Base-by-base conservation (phyloP, 2,888 invertebrate species). In the Hemithea aestivaria region DNA sequence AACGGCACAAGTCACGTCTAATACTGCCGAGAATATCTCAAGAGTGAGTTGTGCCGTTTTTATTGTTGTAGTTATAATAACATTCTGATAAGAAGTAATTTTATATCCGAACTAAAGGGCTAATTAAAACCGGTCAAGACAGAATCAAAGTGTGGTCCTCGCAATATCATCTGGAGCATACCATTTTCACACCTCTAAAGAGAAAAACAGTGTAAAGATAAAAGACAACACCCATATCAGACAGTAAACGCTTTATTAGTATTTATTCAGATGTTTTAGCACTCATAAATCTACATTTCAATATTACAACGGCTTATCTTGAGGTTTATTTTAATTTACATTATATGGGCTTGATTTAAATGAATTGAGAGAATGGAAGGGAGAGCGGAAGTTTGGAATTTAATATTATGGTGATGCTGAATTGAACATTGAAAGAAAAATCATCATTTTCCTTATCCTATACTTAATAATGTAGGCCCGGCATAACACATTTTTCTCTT, bases 241-340 rank as follows among this genome's bases (percentile, higher is more conserved):
- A 35, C 26, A 7, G 27, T 49, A 48, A 49, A 48, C 26, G 29
- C 4, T 52, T 48, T 49, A 49, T 47, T 40, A 45, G 45, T 52
- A 49, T 52, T 44, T 44, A 49, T 44, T 47, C 37, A 49, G 38
- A 38, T 25, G 44, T 49, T 49, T 52, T 49, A 52, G 52, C 51
- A 43, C 39, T 49, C 45, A 49, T 52, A 52, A 52, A 52, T 47
- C 35, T 40, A 43, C 38, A 36, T 47, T 49, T 45, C 36, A 38
- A 48, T 43, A 38, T 46, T 32, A 48, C 48, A 47, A 31, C 45
- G 28, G 35, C 41, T 52, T 49, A 49, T 52, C 47, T 47, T 24
- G 20, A 35, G 41, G 44, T 51, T 48, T 44, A 48, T 46, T 48
- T 32, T 9, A 32, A 45, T 51, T 48, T 51, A 48, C 40, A 33